Base-by-base conservation (phyloP, 1,140 invertebrate species). In the Carposina sasakii region DNA sequence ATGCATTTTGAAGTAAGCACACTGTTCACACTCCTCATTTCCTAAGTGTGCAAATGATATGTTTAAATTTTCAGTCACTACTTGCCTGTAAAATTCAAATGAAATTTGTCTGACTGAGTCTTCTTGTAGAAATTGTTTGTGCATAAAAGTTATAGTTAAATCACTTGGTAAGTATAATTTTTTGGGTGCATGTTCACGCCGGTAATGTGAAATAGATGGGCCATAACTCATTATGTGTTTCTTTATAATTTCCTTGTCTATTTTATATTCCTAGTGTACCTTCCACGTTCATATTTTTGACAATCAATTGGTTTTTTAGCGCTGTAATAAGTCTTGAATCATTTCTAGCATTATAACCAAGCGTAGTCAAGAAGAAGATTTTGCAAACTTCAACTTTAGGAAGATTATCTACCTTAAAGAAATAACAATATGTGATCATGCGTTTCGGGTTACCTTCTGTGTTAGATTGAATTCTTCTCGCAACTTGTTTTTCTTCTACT, bases 151-250 rank as follows among this genome's bases (percentile, higher is more conserved):
- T 19, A 36, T 13, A 21, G 8, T 39, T 8, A 39, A 21, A 39
- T 39, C 36, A 21, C 36, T 39, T 17, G 36, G 36, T 22, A 39
- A 22, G 13, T 39, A 39, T 21, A 39, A 22, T 21, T 15, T 20
- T 5, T 39, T 8, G 8, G 36, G 36, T 12, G 36, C 36, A 15
- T 39, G 36, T 22, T 39, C 36, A 12, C 36, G 8, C 10, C 36
- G 17, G 36, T 39, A 39, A 22, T 39, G 36, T 12, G 36, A 39
- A 13, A 39, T 39, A 3, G 36, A 8, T 12, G 36, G 36, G 13
- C 22, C 13, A 13, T 39, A 39, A 10, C 9, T 39, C 20, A 39
- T 21, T 12, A 39, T 39, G 13, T 39, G 36, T 12, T 8, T 9
- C 9, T 20, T 39, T 39, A 39, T 39, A 6, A 21, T 21, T 8